A percentile compares a stretch with the other conserved stretches of the same genome.
phyloP scores from a whole-genome alignment of 2,797 vertebrate species.

The Meda fulgida region DNA sequence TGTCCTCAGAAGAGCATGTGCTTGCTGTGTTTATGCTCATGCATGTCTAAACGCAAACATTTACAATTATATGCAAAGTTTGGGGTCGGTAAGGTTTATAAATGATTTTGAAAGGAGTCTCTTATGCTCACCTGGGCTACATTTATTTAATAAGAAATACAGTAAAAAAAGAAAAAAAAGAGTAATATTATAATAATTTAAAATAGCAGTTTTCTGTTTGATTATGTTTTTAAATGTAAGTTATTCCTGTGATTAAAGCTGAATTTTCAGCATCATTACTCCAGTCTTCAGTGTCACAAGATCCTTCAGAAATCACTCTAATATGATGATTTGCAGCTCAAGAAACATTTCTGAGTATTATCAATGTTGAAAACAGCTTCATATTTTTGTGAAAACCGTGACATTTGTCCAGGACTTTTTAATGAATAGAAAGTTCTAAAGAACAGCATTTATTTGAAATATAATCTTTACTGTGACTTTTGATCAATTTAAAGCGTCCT shows the following conservation, averaged over 20 bases:
- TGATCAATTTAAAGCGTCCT: background rate
- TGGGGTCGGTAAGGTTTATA: background rate
- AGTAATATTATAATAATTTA: background rate
- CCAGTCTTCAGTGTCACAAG: background rate
- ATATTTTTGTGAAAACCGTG: background rate
- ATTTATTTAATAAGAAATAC: background rate
- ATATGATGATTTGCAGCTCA: background rate
- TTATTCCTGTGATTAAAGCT: background rate
- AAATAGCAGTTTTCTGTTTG: background rate
- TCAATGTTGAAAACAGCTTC: background rate
- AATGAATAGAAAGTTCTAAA: background rate
- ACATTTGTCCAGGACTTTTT: background rate
- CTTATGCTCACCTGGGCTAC: background rate
- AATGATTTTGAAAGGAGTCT: background rate
- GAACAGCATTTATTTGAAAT: background rate
- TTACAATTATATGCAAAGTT: too few species aligned
- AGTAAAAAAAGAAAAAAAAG: too few species aligned
- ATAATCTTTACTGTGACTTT: background rate
- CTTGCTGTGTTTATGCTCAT: constrained; percentile 24
- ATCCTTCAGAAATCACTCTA: background rate
- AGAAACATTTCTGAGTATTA: background rate
- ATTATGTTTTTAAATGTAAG: background rate
- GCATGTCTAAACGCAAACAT: constrained; percentile 8
- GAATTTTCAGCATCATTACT: background rate
- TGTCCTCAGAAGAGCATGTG: constrained; percentile 32